Evolutionary conservation across 2,797 vertebrate species (phyloP).

Genomic region (Clarias laeviceps): DNA sequence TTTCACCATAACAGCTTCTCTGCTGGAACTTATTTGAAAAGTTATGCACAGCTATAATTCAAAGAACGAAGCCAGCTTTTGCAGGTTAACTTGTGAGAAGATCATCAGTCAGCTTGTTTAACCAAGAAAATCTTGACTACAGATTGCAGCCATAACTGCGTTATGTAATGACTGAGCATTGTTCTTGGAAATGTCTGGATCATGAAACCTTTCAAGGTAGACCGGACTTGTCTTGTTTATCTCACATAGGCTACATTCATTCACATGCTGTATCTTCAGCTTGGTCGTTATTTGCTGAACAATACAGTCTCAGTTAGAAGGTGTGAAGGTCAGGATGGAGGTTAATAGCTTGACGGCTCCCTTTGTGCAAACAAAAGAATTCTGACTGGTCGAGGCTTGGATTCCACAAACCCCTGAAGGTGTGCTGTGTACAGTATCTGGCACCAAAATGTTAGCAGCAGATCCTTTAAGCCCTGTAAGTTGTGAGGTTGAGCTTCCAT

Average conservation of each 20-base stretch:
- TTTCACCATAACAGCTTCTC: slow-evolving; percentile 17
- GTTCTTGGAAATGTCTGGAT: background rate
- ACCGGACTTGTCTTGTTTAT: background rate
- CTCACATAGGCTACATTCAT: background rate
- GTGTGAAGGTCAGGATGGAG: slow-evolving; percentile 23
- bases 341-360: slow-evolving; percentile 38
- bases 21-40: slow-evolving; percentile 10
- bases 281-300: slow-evolving; percentile 30
- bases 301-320: slow-evolving; percentile 24
- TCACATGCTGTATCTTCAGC: background rate
- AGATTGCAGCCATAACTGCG: background rate
- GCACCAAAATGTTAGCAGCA: too few relatives aligned
- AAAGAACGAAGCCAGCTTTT: background rate
- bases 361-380: too few relatives aligned
- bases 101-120: background rate
- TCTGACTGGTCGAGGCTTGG: too few relatives aligned
- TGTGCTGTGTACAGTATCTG: too few relatives aligned
- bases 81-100: background rate
- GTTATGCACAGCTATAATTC: slow-evolving; percentile 8
- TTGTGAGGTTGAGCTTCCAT: too few relatives aligned
- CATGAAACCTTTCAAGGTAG: background rate
- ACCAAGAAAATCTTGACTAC: background rate
- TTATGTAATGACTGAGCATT: background rate
- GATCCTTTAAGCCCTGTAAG: too few relatives aligned
- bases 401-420: too few relatives aligned